Evolutionary conservation across 2,797 vertebrate genomes (phyloP).

Genomic region (Siniperca scherzeri): DNA sequence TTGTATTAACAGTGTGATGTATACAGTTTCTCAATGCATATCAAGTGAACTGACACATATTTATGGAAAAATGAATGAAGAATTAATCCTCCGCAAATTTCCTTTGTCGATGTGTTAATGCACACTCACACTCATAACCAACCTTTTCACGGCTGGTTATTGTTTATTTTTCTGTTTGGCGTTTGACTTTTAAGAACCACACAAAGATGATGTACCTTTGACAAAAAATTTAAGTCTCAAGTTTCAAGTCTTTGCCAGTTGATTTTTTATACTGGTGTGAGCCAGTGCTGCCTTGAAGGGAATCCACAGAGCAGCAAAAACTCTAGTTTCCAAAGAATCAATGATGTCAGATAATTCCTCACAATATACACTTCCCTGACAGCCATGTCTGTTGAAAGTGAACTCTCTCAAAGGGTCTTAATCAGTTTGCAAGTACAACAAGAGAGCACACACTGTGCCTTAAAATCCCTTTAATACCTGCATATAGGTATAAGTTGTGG

Average conservation of each 20-base stretch:
- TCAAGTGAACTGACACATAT: too few species aligned
- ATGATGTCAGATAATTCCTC: conserved; percentile 11
- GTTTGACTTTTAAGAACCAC: neutral
- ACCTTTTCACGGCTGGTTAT: too few species aligned
- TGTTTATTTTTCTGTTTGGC: neutral
- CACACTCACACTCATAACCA: too few species aligned
- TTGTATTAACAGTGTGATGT: too few species aligned
- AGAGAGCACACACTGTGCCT: neutral
- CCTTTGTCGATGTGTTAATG: too few species aligned
- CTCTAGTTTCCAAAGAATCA: conserved; percentile 10
- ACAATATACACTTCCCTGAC: too few species aligned
- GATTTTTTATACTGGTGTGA: neutral
- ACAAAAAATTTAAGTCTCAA: neutral
- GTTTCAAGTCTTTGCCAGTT: neutral
- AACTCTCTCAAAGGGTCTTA: conserved; percentile 21
- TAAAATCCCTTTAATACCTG: conserved; percentile 14
- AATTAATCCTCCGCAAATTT: too few species aligned
- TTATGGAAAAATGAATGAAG: too few species aligned
- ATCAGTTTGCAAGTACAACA: conserved; percentile 14
- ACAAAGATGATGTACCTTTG: neutral
- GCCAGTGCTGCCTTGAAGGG: neutral
- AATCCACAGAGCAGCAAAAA: neutral
- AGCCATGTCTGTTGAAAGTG: too few species aligned
- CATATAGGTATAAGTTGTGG: neutral
- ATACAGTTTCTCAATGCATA: too few species aligned